Evolutionary conservation across 2,113 vertebrate species (phyloP).

Genomic region (Natator depressus): DNA sequence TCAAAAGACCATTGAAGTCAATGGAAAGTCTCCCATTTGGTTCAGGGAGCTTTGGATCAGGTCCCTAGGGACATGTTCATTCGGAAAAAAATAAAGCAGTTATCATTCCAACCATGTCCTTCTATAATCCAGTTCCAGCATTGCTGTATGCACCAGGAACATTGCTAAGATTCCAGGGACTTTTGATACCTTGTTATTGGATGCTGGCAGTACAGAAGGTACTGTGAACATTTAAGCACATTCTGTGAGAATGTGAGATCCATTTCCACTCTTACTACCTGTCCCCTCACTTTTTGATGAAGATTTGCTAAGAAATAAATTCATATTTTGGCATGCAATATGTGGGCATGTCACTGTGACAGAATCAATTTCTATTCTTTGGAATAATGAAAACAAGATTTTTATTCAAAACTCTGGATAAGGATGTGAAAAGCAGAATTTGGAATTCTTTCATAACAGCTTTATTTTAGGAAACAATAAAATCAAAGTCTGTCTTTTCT

Average conservation of each 20-base stretch:
- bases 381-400: slow-evolving; percentile 56
- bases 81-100: background rate
- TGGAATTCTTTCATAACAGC: background rate
- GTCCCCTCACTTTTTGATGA: slow-evolving; percentile 47
- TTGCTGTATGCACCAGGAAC: background rate
- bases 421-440: slow-evolving; percentile 39
- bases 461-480: slow-evolving; percentile 69
- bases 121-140: background rate
- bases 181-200: background rate
- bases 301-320: slow-evolving; percentile 9
- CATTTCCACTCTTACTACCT: slow-evolving; percentile 16
- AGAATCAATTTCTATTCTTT: slow-evolving; percentile 64
- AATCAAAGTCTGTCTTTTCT: slow-evolving; percentile 62
- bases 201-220: background rate
- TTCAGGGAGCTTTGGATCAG: background rate
- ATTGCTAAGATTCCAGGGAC: background rate
- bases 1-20: background rate
- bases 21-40: background rate
- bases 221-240: background rate
- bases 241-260: background rate
- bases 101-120: background rate
- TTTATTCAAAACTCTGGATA: slow-evolving; percentile 64
- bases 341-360: slow-evolving; percentile 17
- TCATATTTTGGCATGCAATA: slow-evolving; percentile 60
- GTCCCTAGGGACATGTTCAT: background rate